Percentiles rank a stretch among this genome's conserved stretches.
Conservation (phyloP, 1,140 invertebrate species). For the Neelides sp. region DNA sequence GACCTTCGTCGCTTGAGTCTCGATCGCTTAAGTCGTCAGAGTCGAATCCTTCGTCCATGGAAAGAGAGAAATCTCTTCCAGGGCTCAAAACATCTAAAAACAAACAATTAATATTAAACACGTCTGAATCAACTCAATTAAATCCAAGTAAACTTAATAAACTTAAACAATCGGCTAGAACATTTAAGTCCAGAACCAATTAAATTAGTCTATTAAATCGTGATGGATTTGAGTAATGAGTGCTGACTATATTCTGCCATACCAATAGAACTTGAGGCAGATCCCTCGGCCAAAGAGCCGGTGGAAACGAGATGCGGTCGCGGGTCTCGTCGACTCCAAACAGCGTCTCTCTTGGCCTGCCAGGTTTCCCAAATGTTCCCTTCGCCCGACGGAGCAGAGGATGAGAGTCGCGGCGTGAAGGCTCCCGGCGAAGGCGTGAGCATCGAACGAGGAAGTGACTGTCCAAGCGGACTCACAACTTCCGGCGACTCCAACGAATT, state of each 20-base stretch:
- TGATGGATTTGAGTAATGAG: no score
- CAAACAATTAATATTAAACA: conserved; percentile 22
- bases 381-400: conserved; percentile 60
- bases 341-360: conserved; percentile 47
- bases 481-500: conserved; percentile 31
- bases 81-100: conserved; percentile 59
- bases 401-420: conserved; percentile 53
- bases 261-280: conserved; percentile 71
- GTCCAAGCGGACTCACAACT: conserved; percentile 35
- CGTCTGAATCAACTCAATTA: neutral
- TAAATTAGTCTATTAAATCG: no score
- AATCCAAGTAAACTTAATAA: no score
- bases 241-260: conserved; percentile 37
- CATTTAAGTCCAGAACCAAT: no score
- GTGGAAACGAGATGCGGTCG: conserved; percentile 74
- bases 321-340: conserved; percentile 71
- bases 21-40: conserved; percentile 67
- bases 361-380: conserved; percentile 35
- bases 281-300: conserved; percentile 68
- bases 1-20: conserved; percentile 67
- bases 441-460: conserved; percentile 36
- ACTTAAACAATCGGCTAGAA: no score
- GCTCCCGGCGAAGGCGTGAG: conserved; percentile 20
- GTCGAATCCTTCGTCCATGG: conserved; percentile 57
- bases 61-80: conserved; percentile 60